Percentiles rank a stretch among this genome's conserved stretches.
These are phyloP conservation scores for Drosophila setosimentum DNA, from an alignment of 2,888 invertebrate species.

Conservation along the genomic window DNA sequence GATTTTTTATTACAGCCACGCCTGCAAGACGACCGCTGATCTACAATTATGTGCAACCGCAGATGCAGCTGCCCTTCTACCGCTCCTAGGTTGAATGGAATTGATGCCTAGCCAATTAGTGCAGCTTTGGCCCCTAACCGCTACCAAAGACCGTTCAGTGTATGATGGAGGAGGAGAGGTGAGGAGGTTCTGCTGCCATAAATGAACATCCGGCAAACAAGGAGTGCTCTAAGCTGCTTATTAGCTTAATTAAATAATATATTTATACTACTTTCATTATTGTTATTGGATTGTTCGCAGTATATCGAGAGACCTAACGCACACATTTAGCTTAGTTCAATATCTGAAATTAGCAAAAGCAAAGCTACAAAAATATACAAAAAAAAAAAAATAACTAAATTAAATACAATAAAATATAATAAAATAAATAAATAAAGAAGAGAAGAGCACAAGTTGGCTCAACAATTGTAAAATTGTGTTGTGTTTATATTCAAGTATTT, in stretches of 20 bases:
- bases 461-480: slow-evolving; percentile 43
- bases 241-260: slow-evolving; percentile 47
- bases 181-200: slow-evolving; percentile 69
- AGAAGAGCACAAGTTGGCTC: slow-evolving; percentile 51
- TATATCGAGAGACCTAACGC: slow-evolving; percentile 55
- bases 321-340: slow-evolving; percentile 65
- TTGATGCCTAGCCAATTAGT: slow-evolving; percentile 53
- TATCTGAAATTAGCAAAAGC: slow-evolving; percentile 68
- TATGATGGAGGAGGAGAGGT: slow-evolving; percentile 41
- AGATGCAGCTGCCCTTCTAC: slow-evolving; percentile 75
- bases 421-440: slow-evolving; percentile 59
- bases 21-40: slow-evolving; percentile 75
- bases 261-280: slow-evolving; percentile 45
- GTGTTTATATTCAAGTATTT: slow-evolving; percentile 35
- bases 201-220: slow-evolving; percentile 58
- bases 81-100: slow-evolving; percentile 54
- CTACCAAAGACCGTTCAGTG: slow-evolving; percentile 69
- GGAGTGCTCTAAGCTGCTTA: slow-evolving; percentile 59
- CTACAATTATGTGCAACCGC: slow-evolving; percentile 82
- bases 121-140: slow-evolving; percentile 54
- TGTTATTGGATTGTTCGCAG: slow-evolving; percentile 57
- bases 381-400: slow-evolving; percentile 59
- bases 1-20: slow-evolving; percentile 56
- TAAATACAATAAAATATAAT: slow-evolving; percentile 43
- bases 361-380: slow-evolving; percentile 79